Base-by-base conservation (phyloP, 1,140 invertebrate genomes). In the Phymorhynchus buccinoides region DNA sequence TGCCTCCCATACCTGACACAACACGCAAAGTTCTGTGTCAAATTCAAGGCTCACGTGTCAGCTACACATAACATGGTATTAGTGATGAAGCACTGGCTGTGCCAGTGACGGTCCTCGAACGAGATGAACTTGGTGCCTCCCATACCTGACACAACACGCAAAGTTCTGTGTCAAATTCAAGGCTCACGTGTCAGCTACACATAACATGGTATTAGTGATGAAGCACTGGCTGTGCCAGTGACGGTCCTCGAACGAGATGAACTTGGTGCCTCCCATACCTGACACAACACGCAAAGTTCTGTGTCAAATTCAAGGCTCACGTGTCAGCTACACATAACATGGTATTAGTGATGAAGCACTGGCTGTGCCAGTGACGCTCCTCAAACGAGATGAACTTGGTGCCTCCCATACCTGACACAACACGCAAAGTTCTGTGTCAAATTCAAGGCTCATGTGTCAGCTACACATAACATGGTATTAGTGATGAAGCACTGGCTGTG, bases 171-270 rank as follows among this genome's bases (percentile, higher is more conserved):
- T n/a, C n/a, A n/a, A n/a, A n/a, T n/a, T n/a, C n/a, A n/a, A n/a
- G n/a, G n/a, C n/a, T n/a, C n/a, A n/a, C n/a, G n/a, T n/a, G n/a
- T n/a, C n/a, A n/a, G n/a, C n/a, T n/a, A n/a, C n/a, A n/a, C n/a
- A n/a, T n/a, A n/a, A n/a, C n/a, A n/a, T n/a, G n/a, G n/a, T n/a
- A n/a, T n/a, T n/a, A n/a, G n/a, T n/a, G 93, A 97, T 97, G 95
- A 99, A 99, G 95, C 99, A 99, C 94, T 99, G 98, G 94, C 99
- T 99, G 95, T 99, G 99, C 99, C 99, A 99, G 94, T 99, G 98
- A 87, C 98, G 96, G 94, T 99, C 98, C 93, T 99, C 98, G 94
- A 99, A 99, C 68, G 98, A 99, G 94, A 99, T 99, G 95, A 99
- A 99, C 90, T 98, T 97, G 66, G 98, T 99, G 90, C 99, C 99